These are phyloP conservation scores for Synaphobranchus kaupii DNA, from an alignment of 2,797 vertebrate species.

Conservation along the genomic window DNA sequence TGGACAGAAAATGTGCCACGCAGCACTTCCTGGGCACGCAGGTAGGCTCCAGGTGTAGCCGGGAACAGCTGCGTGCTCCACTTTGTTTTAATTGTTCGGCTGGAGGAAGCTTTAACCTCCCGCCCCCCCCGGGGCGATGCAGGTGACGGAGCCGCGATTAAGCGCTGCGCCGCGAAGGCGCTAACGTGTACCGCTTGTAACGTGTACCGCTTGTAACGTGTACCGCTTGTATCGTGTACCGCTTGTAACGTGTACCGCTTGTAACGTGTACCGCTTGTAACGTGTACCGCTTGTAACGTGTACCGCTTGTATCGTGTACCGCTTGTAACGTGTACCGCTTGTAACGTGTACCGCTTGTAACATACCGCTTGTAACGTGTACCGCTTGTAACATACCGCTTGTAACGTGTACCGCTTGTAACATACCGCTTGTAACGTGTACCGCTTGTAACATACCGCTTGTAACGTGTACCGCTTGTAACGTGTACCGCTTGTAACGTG, in stretches of 20 bases:
- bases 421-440: too few species aligned
- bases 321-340: not conserved
- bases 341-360: not conserved
- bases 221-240: not conserved
- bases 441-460: not conserved
- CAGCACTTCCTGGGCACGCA: constrained; percentile 86
- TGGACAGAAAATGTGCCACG: constrained; percentile 68
- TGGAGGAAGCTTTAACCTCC: too few species aligned
- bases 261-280: too few species aligned
- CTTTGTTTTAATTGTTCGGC: too few species aligned
- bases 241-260: not conserved
- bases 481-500: too few species aligned
- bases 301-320: too few species aligned
- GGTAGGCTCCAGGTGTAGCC: constrained; percentile 63
- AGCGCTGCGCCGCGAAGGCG: not conserved
- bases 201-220: not conserved
- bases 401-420: not conserved
- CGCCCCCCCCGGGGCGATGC: not conserved
- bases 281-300: not conserved
- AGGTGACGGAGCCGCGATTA: not conserved
- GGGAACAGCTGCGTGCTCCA: too few species aligned
- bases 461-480: not conserved
- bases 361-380: too few species aligned
- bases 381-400: not conserved
- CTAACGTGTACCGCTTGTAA: not conserved